These are phyloP conservation scores for Solenodon paradoxus DNA, from an alignment of 2,113 vertebrate genomes.

Conservation along the genomic window DNA sequence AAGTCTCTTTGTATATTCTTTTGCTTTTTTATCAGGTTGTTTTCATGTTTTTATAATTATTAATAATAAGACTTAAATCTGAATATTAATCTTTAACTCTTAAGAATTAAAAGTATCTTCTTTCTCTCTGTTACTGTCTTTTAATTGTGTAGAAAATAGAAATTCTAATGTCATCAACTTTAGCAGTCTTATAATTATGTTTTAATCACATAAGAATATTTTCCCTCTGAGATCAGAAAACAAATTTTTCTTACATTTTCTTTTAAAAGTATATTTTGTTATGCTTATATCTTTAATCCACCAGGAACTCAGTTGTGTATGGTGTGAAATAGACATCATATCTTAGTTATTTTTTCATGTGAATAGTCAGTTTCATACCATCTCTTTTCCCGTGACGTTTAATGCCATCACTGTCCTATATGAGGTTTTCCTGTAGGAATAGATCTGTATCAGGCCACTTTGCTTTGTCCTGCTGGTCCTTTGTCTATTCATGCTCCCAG, in stretches of 20 bases:
- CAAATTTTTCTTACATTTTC: not conserved
- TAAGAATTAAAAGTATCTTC: not conserved
- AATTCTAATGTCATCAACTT: not conserved
- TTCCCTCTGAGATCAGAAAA: not conserved
- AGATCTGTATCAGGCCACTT: not conserved
- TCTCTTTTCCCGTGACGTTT: not conserved
- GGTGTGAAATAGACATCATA: not conserved
- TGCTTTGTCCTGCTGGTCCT: not conserved
- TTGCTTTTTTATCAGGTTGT: not conserved
- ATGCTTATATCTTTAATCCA: not conserved
- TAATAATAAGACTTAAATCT: not conserved
- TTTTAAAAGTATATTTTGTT: not conserved
- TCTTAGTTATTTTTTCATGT: not conserved
- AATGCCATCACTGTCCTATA: not conserved
- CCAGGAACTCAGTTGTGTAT: not conserved
- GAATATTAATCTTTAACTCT: not conserved
- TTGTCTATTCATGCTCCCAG: not conserved
- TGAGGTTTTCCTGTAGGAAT: not conserved
- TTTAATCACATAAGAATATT: not conserved
- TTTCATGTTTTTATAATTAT: not conserved
- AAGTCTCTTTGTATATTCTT: not conserved
- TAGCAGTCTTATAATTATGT: not conserved
- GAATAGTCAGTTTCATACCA: not conserved
- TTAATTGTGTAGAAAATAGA: not conserved
- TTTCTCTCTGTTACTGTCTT: not conserved